These are phyloP conservation scores for Troides aeacus DNA, from an alignment of 2,888 invertebrate genomes.

Conservation along the genomic window DNA sequence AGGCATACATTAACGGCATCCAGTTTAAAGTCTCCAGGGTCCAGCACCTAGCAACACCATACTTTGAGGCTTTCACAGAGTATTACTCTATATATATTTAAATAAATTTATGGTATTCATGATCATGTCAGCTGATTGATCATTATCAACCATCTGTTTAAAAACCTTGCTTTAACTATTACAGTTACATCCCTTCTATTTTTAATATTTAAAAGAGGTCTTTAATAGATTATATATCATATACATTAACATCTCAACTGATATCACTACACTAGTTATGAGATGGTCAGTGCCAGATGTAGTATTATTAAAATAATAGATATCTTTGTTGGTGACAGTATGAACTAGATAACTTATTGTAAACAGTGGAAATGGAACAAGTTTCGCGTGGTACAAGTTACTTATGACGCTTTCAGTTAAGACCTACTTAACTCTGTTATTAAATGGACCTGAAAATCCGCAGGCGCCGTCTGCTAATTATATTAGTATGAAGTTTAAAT, in stretches of 20 bases:
- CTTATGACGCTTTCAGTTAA: constrained; percentile 10
- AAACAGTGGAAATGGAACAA: not conserved
- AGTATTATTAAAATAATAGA: too few species aligned
- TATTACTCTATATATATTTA: not conserved
- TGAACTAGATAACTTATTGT: not conserved
- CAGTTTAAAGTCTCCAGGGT: too few species aligned
- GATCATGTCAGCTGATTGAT: not conserved
- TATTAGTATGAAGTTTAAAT: not conserved
- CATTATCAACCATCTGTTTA: too few species aligned
- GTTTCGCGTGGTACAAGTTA: constrained; percentile 8
- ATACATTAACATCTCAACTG: too few species aligned
- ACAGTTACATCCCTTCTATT: too few species aligned
- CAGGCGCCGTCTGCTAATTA: constrained; percentile 8
- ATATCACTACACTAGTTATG: too few species aligned
- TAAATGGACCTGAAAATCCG: constrained; percentile 14
- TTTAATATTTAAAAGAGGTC: too few species aligned
- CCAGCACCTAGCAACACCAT: too few species aligned
- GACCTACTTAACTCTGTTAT: constrained; percentile 15
- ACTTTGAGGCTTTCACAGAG: not conserved
- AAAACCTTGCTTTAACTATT: too few species aligned
- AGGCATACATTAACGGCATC: too few species aligned
- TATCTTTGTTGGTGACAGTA: not conserved
- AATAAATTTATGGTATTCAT: not conserved
- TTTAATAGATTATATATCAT: too few species aligned
- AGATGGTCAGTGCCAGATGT: too few species aligned